Evolutionary conservation across 2,797 vertebrate species (phyloP).

Genomic region (Pogonophryne albipinna): DNA sequence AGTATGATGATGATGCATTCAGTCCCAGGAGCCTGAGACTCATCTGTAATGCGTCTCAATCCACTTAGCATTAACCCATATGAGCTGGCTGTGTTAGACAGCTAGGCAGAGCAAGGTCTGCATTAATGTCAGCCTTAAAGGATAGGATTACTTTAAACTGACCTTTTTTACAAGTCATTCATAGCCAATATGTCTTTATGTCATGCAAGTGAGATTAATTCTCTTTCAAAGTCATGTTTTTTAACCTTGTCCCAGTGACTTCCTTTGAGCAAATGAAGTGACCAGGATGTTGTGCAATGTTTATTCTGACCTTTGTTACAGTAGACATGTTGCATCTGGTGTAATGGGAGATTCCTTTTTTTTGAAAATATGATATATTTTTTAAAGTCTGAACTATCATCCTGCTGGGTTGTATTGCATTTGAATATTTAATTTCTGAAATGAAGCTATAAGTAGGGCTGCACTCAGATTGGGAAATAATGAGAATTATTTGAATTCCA

Average conservation of each 20-base stretch:
- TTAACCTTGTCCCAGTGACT: neutral
- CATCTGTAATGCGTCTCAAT: slow-evolving; percentile 58
- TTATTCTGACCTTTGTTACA: slow-evolving; percentile 1
- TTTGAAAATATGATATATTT: slow-evolving; percentile 8
- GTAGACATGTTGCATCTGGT: neutral
- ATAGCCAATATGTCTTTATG: neutral
- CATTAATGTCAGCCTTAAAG: slow-evolving; percentile 7
- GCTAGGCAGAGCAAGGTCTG: neutral
- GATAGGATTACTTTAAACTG: neutral
- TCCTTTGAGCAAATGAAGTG: neutral
- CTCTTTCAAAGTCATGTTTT: neutral
- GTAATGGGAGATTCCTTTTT: slow-evolving; percentile 14
- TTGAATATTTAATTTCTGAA: neutral
- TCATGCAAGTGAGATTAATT: neutral
- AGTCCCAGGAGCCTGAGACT: slow-evolving; percentile 26
- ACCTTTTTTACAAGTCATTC: neutral
- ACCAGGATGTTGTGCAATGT: slow-evolving; percentile 1
- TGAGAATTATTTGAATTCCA: neutral
- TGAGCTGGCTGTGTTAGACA: slow-evolving; percentile 13
- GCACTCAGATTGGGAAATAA: neutral
- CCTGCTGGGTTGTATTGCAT: neutral
- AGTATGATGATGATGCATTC: slow-evolving; percentile 22
- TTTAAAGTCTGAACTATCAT: slow-evolving; percentile 6
- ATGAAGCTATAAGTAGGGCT: neutral
- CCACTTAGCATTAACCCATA: slow-evolving; percentile 59